These are phyloP conservation scores for Diploptera punctata DNA, from an alignment of 2,888 invertebrate species.

Conservation along the genomic window DNA sequence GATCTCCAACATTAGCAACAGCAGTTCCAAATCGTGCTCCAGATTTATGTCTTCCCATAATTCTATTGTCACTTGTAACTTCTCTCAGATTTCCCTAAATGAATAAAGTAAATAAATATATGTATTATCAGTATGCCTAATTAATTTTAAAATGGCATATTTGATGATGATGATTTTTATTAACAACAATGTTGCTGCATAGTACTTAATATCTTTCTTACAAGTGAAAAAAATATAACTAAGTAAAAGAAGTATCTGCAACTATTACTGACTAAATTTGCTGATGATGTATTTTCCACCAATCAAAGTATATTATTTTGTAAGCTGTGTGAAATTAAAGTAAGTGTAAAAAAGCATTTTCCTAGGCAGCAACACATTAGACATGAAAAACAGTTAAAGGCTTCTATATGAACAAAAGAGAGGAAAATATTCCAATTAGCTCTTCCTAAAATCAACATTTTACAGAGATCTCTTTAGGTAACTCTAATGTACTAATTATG, in stretches of 20 bases:
- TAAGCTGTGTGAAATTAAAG: no score
- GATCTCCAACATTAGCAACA: slow-evolving; percentile 62
- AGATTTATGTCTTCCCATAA: slow-evolving; percentile 41
- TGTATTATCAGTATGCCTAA: no score
- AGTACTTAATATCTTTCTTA: no score
- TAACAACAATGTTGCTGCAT: no score
- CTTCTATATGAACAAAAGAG: not conserved
- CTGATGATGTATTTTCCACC: no score
- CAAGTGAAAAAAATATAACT: not conserved
- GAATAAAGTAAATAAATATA: no score
- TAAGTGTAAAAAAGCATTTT: no score
- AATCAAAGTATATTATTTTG: not conserved
- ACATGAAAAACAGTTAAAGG: not conserved
- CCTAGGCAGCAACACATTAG: no score
- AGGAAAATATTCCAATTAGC: not conserved
- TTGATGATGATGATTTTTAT: no score
- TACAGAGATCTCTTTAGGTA: not conserved
- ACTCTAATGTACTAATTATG: not conserved
- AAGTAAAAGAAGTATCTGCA: not conserved
- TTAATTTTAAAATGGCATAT: no score
- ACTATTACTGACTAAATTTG: no score
- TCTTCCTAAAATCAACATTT: not conserved
- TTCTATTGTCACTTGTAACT: slow-evolving; percentile 32
- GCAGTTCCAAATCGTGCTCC: slow-evolving; percentile 64
- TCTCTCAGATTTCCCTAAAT: no score